Conservation (phyloP, 1,140 invertebrate species). For the Procambarus clarkii region DNA sequence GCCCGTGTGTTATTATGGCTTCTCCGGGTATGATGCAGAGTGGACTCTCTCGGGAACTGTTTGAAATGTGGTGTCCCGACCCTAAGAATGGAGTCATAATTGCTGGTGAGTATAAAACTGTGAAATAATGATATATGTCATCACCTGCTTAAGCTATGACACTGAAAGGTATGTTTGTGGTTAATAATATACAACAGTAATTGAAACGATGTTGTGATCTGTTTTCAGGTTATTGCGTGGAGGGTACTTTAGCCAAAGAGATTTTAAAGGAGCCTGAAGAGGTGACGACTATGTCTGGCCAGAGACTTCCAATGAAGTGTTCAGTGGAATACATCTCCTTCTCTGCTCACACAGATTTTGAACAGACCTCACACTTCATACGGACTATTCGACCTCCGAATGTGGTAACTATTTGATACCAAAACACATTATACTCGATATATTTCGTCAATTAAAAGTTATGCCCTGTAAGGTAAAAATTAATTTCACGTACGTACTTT, state of each 20-base stretch:
- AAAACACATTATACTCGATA: not conserved
- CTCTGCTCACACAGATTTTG: constrained; percentile 99
- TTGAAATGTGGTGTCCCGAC: constrained; percentile 99
- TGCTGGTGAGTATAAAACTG: constrained; percentile 80
- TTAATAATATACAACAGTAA: too few relatives aligned
- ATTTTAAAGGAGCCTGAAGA: constrained; percentile 98
- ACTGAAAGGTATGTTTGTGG: too few relatives aligned
- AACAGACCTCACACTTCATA: constrained; percentile 99
- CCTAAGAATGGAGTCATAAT: constrained; percentile 98
- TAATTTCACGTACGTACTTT: too few relatives aligned
- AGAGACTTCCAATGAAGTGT: constrained; percentile 97
- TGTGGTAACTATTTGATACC: constrained; percentile 81
- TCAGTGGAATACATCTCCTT: constrained; percentile 99
- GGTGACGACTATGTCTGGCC: constrained; percentile 95
- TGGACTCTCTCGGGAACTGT: constrained; percentile 96
- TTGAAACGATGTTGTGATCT: too few relatives aligned
- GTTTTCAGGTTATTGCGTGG: constrained; percentile 93
- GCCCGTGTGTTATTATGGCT: constrained; percentile 99
- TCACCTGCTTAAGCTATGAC: not conserved
- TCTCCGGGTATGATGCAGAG: constrained; percentile 99
- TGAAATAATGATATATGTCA: not conserved
- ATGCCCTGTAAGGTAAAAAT: too few relatives aligned
- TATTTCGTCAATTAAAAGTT: too few relatives aligned
- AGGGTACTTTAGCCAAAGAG: constrained; percentile 98
- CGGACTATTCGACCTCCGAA: constrained; percentile 94